These are phyloP conservation scores for Lymantria monacha DNA, from an alignment of 2,888 invertebrate genomes.

Conservation along the genomic window DNA sequence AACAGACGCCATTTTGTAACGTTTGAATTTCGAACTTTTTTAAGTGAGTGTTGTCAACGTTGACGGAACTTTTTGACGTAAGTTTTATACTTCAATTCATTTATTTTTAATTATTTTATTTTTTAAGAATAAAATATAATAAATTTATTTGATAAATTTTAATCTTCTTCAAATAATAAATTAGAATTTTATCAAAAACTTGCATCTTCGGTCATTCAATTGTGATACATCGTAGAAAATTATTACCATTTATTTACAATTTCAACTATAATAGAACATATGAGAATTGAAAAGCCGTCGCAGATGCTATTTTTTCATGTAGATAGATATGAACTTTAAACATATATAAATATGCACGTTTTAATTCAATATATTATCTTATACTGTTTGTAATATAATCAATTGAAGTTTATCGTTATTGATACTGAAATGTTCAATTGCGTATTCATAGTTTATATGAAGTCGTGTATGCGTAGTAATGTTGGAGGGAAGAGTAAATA, in stretches of 20 bases:
- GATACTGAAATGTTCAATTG: too few relatives aligned
- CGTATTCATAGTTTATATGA: too few relatives aligned
- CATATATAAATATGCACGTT: too few relatives aligned
- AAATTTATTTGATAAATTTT: background rate
- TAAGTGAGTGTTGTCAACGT: slow-evolving; percentile 59
- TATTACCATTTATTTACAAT: slow-evolving; percentile 2
- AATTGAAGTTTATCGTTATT: too few relatives aligned
- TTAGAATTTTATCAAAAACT: too few relatives aligned
- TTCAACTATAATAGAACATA: slow-evolving; percentile 6
- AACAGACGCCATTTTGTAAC: slow-evolving; percentile 46
- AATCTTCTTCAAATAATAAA: too few relatives aligned
- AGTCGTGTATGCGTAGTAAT: too few relatives aligned
- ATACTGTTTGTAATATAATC: too few relatives aligned
- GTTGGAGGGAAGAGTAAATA: too few relatives aligned
- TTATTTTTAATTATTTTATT: background rate
- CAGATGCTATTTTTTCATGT: background rate
- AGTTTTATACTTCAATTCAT: slow-evolving; percentile 23
- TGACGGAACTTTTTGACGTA: slow-evolving; percentile 38
- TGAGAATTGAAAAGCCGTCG: slow-evolving; percentile 5
- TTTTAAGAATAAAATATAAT: background rate
- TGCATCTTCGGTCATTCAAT: too few relatives aligned
- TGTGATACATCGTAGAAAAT: background rate
- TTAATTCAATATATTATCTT: too few relatives aligned
- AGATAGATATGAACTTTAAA: too few relatives aligned
- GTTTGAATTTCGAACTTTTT: slow-evolving; percentile 38